Conservation (phyloP, 2,113 vertebrate species). For the Mixornis gularis region DNA sequence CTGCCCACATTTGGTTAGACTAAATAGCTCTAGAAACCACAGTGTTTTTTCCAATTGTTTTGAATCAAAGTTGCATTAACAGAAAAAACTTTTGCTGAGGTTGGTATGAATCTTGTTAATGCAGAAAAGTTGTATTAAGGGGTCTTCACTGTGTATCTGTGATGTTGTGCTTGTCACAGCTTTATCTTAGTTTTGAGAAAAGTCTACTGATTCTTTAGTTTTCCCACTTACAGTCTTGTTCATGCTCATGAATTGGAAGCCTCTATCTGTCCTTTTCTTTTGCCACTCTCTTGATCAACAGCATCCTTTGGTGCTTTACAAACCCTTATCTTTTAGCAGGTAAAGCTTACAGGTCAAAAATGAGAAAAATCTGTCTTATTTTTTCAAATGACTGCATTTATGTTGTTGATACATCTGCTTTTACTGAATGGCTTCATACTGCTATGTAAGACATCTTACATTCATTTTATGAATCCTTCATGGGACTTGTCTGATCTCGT, state of each 20-base stretch:
- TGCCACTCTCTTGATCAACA: not conserved
- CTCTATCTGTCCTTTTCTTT: not conserved
- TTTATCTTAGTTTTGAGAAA: not conserved
- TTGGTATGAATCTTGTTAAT: constrained; percentile 36
- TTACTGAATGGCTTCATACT: not conserved
- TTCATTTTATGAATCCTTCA: not conserved
- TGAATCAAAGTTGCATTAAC: constrained; percentile 25
- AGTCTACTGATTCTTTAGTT: not conserved
- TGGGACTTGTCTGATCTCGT: not conserved
- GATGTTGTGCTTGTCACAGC: not conserved
- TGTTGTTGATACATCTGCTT: not conserved
- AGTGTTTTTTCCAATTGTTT: constrained; percentile 50
- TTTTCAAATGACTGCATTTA: not conserved
- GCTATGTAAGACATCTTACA: not conserved
- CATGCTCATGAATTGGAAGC: not conserved
- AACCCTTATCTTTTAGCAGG: not conserved
- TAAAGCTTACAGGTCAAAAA: not conserved
- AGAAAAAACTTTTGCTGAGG: not conserved
- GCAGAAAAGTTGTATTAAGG: not conserved
- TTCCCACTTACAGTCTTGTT: not conserved
- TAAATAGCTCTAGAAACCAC: constrained; percentile 41
- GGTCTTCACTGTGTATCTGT: not conserved
- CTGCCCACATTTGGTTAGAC: constrained; percentile 38
- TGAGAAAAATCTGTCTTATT: not conserved
- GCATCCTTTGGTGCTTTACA: not conserved